These are phyloP conservation scores for Chrysogorgia sp. DNA, from an alignment of 92 coral and sea anemone species.

Conservation along the genomic window DNA sequence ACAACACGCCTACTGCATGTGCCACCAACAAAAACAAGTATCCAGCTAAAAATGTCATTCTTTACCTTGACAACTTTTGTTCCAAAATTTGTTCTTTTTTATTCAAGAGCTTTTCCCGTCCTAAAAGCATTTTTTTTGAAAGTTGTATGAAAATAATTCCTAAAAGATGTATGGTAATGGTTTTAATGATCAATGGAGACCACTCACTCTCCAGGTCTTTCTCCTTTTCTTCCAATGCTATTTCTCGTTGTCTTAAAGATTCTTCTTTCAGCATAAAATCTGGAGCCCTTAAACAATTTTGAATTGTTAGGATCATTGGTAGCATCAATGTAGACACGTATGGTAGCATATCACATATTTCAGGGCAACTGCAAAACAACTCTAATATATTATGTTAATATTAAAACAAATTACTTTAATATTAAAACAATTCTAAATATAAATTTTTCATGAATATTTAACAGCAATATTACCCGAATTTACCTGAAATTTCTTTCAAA, in stretches of 20 bases:
- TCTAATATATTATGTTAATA: too few species aligned
- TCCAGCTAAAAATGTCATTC: background rate
- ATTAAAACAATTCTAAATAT: too few species aligned
- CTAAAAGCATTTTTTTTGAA: constrained; percentile 27
- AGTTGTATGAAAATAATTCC: background rate
- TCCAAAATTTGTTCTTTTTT: constrained; percentile 80
- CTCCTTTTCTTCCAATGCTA: constrained; percentile 75
- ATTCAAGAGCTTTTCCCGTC: constrained; percentile 68
- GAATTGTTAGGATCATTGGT: too few species aligned
- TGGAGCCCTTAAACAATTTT: constrained; percentile 30
- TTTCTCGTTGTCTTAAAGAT: constrained; percentile 79
- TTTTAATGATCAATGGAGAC: too few species aligned
- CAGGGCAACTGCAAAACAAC: background rate
- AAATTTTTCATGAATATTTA: too few species aligned
- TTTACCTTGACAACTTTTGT: constrained; percentile 78
- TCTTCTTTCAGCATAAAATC: constrained; percentile 72
- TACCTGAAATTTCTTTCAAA: too few species aligned
- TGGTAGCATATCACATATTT: too few species aligned
- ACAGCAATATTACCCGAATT: too few species aligned
- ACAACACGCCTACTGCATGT: too few species aligned
- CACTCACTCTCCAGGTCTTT: constrained; percentile 85
- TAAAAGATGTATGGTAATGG: too few species aligned
- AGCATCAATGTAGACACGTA: too few species aligned
- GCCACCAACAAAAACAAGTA: background rate
- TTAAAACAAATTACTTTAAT: too few species aligned